Conservation (phyloP, 2,888 invertebrate genomes). For the Dinocampus coccinellae region DNA sequence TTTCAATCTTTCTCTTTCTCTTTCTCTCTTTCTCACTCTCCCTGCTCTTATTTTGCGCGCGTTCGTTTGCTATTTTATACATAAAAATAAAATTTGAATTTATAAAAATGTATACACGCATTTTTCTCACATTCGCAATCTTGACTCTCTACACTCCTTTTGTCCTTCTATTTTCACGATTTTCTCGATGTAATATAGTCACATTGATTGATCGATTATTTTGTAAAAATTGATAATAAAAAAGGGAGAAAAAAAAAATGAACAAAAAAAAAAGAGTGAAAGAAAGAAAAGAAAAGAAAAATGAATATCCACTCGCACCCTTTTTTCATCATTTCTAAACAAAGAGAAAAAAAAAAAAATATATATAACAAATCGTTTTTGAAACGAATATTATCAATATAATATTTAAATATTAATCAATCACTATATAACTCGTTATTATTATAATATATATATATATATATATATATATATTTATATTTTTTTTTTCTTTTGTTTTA, state of each 20-base stretch:
- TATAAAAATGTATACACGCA: not conserved
- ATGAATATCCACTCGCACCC: not conserved
- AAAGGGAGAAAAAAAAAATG: not conserved
- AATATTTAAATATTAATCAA: constrained; percentile 10
- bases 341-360: too few relatives aligned
- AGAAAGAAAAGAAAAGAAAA: constrained; percentile 3
- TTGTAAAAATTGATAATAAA: too few relatives aligned
- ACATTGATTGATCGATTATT: constrained; percentile 6
- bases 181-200: constrained; percentile 24
- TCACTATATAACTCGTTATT: constrained; percentile 22
- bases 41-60: too few relatives aligned
- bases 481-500: too few relatives aligned
- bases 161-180: too few relatives aligned
- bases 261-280: not conserved
- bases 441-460: too few relatives aligned
- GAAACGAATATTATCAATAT: not conserved
- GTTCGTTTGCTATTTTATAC: too few relatives aligned
- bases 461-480: too few relatives aligned
- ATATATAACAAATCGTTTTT: too few relatives aligned
- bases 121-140: constrained; percentile 14
- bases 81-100: constrained; percentile 37
- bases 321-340: too few relatives aligned
- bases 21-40: too few relatives aligned
- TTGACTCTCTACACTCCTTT: not conserved
- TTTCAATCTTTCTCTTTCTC: constrained; percentile 29